phyloP scores from a whole-genome alignment of 2,113 vertebrate genomes.

The Raja brachyura region DNA sequence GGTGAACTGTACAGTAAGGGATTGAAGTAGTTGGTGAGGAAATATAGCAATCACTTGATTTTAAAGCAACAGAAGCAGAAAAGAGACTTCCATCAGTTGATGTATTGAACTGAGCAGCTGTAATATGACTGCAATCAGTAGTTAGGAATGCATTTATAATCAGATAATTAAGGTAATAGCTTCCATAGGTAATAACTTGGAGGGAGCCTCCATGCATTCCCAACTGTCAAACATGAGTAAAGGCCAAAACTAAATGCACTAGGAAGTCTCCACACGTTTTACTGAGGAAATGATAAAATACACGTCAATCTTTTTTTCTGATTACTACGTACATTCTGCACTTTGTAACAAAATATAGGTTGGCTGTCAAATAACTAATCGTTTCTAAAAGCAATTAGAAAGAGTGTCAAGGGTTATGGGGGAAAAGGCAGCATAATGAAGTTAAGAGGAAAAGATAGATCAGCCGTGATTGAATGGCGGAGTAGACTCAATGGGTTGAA shows the following conservation, averaged over 20 bases:
- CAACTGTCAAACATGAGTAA: background rate
- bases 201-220: background rate
- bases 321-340: background rate
- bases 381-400: background rate
- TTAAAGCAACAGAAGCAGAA: background rate
- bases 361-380: background rate
- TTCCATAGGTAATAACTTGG: background rate
- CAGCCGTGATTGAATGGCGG: too few relatives aligned
- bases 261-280: background rate
- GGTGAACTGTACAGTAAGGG: background rate
- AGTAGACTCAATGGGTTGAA: too few relatives aligned
- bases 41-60: too few relatives aligned
- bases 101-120: background rate
- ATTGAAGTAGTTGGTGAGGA: too few relatives aligned
- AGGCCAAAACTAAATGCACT: background rate
- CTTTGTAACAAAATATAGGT: background rate
- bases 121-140: background rate
- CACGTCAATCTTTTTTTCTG: background rate
- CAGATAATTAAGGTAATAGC: background rate
- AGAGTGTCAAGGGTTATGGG: background rate
- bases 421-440: too few relatives aligned
- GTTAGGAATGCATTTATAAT: background rate
- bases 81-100: background rate
- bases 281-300: background rate
- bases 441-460: too few relatives aligned